Evolutionary conservation across 2,888 invertebrate species (phyloP).

Genomic region (Andrena minutula): DNA sequence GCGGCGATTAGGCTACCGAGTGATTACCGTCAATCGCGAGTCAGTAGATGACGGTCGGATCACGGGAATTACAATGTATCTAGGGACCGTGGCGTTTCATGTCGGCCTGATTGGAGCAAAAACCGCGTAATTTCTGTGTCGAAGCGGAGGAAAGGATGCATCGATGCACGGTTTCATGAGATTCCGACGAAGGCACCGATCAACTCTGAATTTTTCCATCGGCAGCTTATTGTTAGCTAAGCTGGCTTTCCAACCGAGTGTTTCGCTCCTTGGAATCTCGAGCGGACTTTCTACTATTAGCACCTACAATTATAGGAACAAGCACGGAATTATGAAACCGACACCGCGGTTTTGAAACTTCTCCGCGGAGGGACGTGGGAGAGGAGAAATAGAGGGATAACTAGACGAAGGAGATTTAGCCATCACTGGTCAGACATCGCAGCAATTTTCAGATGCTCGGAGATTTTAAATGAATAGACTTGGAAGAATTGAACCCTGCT

Average conservation of each 20-base stretch:
- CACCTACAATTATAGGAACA: constrained; percentile 10
- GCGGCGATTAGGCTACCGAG: background rate
- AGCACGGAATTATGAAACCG: background rate
- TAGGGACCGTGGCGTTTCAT: background rate
- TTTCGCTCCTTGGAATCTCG: background rate
- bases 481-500: too few relatives aligned
- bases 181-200: background rate
- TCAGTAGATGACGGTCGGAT: constrained; percentile 11
- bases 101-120: background rate
- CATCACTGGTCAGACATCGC: too few relatives aligned
- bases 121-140: constrained; percentile 22
- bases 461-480: too few relatives aligned
- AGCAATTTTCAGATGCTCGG: too few relatives aligned
- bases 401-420: too few relatives aligned
- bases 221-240: too few relatives aligned
- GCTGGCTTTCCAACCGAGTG: background rate
- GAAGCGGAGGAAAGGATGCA: background rate
- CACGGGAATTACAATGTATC: constrained; percentile 23
- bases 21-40: constrained; percentile 12
- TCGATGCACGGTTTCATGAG: constrained; percentile 19
- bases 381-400: too few relatives aligned
- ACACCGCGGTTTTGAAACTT: background rate
- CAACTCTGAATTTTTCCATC: background rate
- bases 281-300: constrained; percentile 27
- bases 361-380: background rate